Conservation (phyloP, 1,140 invertebrate species). For the Helicoverpa zea region DNA sequence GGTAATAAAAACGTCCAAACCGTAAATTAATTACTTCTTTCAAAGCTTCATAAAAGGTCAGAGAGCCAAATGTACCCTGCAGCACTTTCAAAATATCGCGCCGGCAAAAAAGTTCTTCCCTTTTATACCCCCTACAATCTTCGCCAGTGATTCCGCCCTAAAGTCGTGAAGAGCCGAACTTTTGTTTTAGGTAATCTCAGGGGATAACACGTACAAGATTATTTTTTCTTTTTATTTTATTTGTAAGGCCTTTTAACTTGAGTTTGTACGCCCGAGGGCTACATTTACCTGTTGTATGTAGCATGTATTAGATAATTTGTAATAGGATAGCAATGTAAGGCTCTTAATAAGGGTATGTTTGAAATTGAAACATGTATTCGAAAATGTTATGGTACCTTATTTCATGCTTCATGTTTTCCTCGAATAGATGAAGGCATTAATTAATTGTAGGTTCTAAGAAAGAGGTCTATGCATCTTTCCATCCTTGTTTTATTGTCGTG, state of each 20-base stretch:
- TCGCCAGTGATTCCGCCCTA: neutral
- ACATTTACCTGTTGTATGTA: neutral
- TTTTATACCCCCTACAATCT: neutral
- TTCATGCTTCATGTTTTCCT: too few species aligned
- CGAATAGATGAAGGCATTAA: too few species aligned
- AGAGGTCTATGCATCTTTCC: too few species aligned
- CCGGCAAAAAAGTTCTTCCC: neutral
- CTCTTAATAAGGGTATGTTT: neutral
- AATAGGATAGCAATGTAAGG: neutral
- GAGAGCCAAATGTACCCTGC: neutral
- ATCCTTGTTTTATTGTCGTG: too few species aligned
- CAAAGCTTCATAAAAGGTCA: neutral
- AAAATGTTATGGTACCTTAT: too few species aligned
- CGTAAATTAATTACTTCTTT: constrained; percentile 30
- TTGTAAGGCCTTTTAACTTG: too few species aligned
- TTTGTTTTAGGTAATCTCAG: neutral
- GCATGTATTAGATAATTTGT: neutral
- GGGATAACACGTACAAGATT: constrained; percentile 1
- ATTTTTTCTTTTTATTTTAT: constrained; percentile 10
- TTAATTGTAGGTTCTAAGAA: too few species aligned
- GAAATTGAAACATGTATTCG: too few species aligned
- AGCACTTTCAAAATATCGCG: neutral
- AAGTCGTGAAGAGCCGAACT: neutral
- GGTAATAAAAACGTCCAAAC: neutral
- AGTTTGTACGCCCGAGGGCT: neutral